A percentile compares a stretch with the other conserved stretches of the same genome.
Conservation (phyloP, 2,113 vertebrate genomes). For the Mesitornis unicolor region DNA sequence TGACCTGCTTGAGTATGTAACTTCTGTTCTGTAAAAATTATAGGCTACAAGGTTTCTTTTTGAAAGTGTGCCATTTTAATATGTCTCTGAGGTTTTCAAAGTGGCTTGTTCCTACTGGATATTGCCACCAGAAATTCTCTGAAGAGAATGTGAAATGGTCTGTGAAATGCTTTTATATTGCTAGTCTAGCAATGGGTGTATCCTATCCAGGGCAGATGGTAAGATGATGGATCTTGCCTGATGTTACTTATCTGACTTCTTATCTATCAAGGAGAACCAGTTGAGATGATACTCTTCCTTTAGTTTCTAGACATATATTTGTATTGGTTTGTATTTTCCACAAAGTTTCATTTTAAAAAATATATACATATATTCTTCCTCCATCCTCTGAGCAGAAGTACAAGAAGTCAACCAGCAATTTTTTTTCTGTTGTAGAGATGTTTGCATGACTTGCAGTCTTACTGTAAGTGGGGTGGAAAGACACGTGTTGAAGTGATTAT, state of each 20-base stretch:
- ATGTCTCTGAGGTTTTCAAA: background rate
- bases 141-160: background rate
- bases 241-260: background rate
- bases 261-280: background rate
- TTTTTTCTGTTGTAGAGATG: background rate
- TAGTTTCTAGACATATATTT: background rate
- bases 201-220: background rate
- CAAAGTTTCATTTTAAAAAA: background rate
- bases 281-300: background rate
- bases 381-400: background rate
- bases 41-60: background rate
- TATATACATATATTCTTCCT: background rate
- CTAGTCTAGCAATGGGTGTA: background rate
- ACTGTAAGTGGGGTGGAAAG: background rate
- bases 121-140: background rate
- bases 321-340: background rate
- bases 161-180: background rate
- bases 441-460: slow-evolving; percentile 1
- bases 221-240: background rate
- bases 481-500: slow-evolving; percentile 22
- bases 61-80: background rate
- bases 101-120: background rate
- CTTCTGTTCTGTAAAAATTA: background rate
- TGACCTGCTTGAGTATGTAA: background rate
- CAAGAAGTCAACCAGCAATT: background rate